Base-by-base conservation (phyloP, 1,140 invertebrate genomes). In the Temnothorax nylanderi region DNA sequence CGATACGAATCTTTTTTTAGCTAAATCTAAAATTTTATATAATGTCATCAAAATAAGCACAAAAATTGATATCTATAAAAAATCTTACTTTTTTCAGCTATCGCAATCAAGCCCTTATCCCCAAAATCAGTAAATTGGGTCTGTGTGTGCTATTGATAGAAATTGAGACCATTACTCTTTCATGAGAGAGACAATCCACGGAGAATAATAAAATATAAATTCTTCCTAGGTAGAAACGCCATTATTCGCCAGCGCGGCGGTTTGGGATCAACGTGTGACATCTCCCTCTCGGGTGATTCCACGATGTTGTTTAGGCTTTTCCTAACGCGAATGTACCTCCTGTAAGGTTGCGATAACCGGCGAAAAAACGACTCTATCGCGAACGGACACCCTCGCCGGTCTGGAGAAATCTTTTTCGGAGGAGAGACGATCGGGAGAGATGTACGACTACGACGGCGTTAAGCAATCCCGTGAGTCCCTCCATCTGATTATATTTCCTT, bases 401-500 rank as follows among this genome's bases (percentile, higher is more conserved):
- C 21, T 21, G 34, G 2, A 69, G 49, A 69, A 41, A 56, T 69
- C 13, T 69, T 80, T 81, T 54, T 65, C 32, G 18, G 21, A 7
- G 7, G 16, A 51, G n/a, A 69, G 2, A 80, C n/a, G 47, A 78
- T 78, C n/a, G 18, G 37, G 51, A 32, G 41, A 80, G 13, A 80
- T 47, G 44, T 47, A 32, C 18, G 41, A 32, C 16, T 64, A 34
- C 26, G 10, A 54, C 18, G 32, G 8, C 34, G 11, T 8, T 54
- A 69, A 54, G 47, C 26, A 80, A 56, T 69, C 47, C 32, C 32
- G 8, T 21, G 18, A 65, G 41, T 21, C 32, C 21, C 58, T 56
- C 16, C 11, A 7, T 69, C 34, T 69, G 64, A 69, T 56, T 81
- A 69, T 69, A 81, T 81, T 81, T 56, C 47, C 21, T 44, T 69